Conservation (phyloP, 2,888 invertebrate genomes). For the Caenorhabditis uteleia region DNA sequence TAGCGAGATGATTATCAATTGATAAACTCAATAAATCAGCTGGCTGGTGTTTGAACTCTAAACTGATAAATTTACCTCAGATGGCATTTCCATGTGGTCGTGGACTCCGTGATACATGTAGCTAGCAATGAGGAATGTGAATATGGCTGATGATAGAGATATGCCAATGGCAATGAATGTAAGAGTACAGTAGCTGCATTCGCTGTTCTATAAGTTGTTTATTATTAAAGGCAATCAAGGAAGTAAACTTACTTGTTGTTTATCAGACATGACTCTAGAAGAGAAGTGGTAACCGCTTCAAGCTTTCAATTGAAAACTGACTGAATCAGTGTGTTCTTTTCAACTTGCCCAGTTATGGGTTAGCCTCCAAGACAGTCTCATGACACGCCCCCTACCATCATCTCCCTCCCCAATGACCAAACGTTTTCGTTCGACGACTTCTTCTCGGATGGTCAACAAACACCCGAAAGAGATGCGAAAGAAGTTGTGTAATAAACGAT, state of each 20-base stretch:
- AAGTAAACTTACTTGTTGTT: no score
- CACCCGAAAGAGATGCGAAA: neutral
- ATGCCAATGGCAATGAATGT: slow-evolving; percentile 36
- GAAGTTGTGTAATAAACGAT: neutral
- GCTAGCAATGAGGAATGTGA: slow-evolving; percentile 36
- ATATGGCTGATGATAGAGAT: slow-evolving; percentile 30
- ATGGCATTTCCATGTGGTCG: slow-evolving; percentile 18
- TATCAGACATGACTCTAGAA: no score
- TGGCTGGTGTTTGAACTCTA: neutral
- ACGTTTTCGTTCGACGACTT: neutral
- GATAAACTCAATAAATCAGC: slow-evolving; percentile 6
- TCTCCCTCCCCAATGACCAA: slow-evolving; percentile 1
- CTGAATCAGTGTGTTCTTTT: no score
- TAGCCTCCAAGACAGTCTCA: no score
- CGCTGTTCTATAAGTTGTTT: slow-evolving; percentile 14
- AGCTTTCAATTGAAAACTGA: no score
- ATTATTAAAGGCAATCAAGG: no score
- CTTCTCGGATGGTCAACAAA: slow-evolving; percentile 1
- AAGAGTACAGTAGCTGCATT: slow-evolving; percentile 31
- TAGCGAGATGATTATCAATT: neutral
- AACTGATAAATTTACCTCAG: slow-evolving; percentile 13
- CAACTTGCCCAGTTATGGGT: no score
- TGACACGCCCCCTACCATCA: slow-evolving; percentile 1
- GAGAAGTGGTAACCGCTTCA: no score
- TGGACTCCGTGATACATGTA: slow-evolving; percentile 45